phyloP scores from a whole-genome alignment of 2,113 vertebrate genomes.

The Phaethon lepturus region DNA sequence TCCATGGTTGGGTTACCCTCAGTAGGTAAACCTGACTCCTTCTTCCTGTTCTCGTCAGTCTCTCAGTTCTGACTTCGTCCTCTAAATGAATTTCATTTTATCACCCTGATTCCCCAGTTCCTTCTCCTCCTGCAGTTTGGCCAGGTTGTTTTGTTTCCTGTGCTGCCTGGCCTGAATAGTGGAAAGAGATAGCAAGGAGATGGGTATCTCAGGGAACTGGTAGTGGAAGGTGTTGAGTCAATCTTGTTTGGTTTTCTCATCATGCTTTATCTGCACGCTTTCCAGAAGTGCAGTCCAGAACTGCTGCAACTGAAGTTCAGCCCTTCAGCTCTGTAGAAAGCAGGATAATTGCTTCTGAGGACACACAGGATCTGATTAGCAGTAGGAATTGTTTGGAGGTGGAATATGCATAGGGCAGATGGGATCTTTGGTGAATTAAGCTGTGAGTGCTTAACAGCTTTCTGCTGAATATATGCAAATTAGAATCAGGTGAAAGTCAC shows the following conservation, averaged over 20 bases:
- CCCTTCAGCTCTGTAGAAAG: background rate
- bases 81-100: background rate
- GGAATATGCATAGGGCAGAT: background rate
- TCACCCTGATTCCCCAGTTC: background rate
- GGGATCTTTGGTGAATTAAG: slow-evolving; percentile 29
- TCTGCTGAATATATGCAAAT: slow-evolving; percentile 2
- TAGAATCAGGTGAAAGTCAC: background rate
- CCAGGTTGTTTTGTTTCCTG: background rate
- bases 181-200: background rate
- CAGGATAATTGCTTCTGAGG: background rate
- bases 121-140: background rate
- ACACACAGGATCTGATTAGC: background rate
- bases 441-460: slow-evolving; percentile 4
- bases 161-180: background rate
- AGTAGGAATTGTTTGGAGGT: slow-evolving; percentile 11
- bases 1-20: background rate
- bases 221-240: background rate
- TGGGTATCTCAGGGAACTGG: background rate
- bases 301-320: too few relatives aligned
- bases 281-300: background rate
- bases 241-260: background rate
- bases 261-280: background rate
- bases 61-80: background rate
- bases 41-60: background rate
- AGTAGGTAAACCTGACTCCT: background rate